Evolutionary conservation across 2,797 vertebrate species (phyloP).

Genomic region (Nyctalus aviator): DNA sequence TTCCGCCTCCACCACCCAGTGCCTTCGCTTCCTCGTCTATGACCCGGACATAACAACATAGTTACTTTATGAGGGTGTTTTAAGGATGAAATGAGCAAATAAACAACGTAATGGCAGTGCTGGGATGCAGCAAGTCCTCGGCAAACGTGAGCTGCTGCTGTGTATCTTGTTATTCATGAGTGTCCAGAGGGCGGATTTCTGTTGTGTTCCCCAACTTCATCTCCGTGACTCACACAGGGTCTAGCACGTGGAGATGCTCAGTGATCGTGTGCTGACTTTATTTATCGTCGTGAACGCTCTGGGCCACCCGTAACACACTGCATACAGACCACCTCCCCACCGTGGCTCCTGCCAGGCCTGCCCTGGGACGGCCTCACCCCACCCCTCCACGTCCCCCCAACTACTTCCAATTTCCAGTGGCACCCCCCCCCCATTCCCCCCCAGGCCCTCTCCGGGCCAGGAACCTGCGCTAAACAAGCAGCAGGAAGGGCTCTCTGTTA

Average conservation of each 20-base stretch:
- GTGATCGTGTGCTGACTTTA: neutral
- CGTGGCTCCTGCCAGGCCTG: neutral
- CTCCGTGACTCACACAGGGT: accelerated
- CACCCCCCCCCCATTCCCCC: neutral
- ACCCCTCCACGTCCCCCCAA: neutral
- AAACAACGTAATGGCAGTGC: neutral
- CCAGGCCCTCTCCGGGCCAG: neutral
- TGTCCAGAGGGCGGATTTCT: neutral
- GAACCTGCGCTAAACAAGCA: neutral
- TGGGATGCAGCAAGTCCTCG: neutral
- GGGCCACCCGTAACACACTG: neutral
- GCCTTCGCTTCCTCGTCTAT: neutral
- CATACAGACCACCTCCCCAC: neutral
- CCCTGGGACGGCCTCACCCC: neutral
- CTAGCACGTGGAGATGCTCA: neutral
- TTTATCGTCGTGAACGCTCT: neutral
- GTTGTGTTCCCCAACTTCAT: neutral
- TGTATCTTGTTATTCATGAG: neutral
- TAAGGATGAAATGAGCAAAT: neutral
- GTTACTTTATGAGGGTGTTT: neutral
- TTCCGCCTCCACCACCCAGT: neutral
- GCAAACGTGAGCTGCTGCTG: neutral
- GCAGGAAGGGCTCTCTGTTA: neutral
- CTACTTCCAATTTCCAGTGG: neutral
- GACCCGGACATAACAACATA: neutral